Percentiles rank a stretch among this genome's conserved stretches.
These are phyloP conservation scores for Opisthograptis luteolata DNA, from an alignment of 2,888 invertebrate genomes.

Conservation along the genomic window DNA sequence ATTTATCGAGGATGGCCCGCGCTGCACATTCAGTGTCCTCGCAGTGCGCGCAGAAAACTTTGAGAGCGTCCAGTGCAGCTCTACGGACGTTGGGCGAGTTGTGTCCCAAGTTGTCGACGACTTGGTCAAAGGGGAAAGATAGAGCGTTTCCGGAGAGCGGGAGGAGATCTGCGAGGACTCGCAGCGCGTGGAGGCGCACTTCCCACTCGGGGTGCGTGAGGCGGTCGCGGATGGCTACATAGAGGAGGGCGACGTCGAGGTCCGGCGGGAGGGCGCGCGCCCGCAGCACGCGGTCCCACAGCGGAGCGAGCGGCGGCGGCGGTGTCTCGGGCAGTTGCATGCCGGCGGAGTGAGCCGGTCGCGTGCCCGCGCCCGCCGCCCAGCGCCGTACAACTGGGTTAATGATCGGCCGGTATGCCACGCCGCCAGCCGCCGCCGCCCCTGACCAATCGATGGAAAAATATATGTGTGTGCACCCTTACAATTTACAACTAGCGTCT, in stretches of 20 bases:
- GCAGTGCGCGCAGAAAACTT: conserved; percentile 89
- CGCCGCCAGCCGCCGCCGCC: conserved; percentile 65
- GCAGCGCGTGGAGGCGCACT: conserved; percentile 91
- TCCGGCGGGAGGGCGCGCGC: conserved; percentile 89
- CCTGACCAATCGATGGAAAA: conserved; percentile 80
- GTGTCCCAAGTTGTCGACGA: conserved; percentile 92
- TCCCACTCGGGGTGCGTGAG: conserved; percentile 92
- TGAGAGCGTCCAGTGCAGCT: conserved; percentile 90
- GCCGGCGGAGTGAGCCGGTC: conserved; percentile 57
- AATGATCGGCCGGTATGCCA: conserved; percentile 81
- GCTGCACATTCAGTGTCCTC: conserved; percentile 87
- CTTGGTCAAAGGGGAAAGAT: conserved; percentile 88
- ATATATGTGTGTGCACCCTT: conserved; percentile 46
- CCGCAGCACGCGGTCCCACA: conserved; percentile 92
- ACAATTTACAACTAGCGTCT: conserved; percentile 7
- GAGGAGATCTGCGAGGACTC: conserved; percentile 91
- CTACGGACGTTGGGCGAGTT: conserved; percentile 91
- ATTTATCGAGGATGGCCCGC: conserved; percentile 86
- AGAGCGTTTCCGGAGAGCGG: conserved; percentile 88
- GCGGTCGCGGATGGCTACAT: conserved; percentile 88
- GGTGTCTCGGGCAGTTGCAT: conserved; percentile 79
- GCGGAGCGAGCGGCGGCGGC: conserved; percentile 86
- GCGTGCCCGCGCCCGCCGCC: conserved; percentile 75
- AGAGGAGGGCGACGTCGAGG: conserved; percentile 86
- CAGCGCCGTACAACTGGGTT: conserved; percentile 80